Percentiles rank a stretch among this genome's conserved stretches.
Conservation (phyloP, 2,888 invertebrate genomes). For the Standfussiana lucernea region DNA sequence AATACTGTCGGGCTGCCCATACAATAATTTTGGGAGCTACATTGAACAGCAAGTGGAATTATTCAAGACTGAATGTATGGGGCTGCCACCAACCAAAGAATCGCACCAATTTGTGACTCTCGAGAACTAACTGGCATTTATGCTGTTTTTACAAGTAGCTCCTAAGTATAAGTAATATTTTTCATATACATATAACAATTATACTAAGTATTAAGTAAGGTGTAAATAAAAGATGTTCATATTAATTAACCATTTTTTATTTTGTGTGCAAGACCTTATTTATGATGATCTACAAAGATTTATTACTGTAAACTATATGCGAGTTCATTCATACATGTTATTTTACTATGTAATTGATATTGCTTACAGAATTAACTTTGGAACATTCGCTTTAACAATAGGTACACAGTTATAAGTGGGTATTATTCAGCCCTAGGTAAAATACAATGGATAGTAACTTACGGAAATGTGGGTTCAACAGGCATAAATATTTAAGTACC, state of each 20-base stretch:
- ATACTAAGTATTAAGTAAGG: slow-evolving; percentile 1
- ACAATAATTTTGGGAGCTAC: slow-evolving; percentile 86
- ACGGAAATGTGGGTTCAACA: slow-evolving; percentile 30
- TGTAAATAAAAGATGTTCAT: slow-evolving; percentile 55
- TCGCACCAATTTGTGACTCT: slow-evolving; percentile 78
- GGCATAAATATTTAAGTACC: slow-evolving; percentile 8
- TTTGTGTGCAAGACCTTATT: slow-evolving; percentile 33
- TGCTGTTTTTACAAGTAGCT: slow-evolving; percentile 8
- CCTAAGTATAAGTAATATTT: neutral
- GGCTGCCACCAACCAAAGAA: slow-evolving; percentile 70
- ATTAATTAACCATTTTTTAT: slow-evolving; percentile 45
- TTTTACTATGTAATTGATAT: slow-evolving; percentile 15
- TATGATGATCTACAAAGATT: slow-evolving; percentile 27
- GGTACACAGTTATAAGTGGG: slow-evolving; percentile 15
- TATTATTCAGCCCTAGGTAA: slow-evolving; percentile 17
- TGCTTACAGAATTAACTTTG: slow-evolving; percentile 19
- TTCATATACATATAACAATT: slow-evolving; percentile 2
- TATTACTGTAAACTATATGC: slow-evolving; percentile 32
- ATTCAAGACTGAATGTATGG: slow-evolving; percentile 87
- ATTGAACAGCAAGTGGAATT: slow-evolving; percentile 88
- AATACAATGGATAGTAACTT: slow-evolving; percentile 6
- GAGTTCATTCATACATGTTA: slow-evolving; percentile 25
- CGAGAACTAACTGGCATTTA: slow-evolving; percentile 71
- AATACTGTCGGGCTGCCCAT: slow-evolving; percentile 83
- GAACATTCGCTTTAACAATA: slow-evolving; percentile 21